A percentile compares a stretch with the other conserved stretches of the same genome.
Evolutionary conservation across 2,888 invertebrate genomes (phyloP).

Genomic region (Parochlus steinenii): DNA sequence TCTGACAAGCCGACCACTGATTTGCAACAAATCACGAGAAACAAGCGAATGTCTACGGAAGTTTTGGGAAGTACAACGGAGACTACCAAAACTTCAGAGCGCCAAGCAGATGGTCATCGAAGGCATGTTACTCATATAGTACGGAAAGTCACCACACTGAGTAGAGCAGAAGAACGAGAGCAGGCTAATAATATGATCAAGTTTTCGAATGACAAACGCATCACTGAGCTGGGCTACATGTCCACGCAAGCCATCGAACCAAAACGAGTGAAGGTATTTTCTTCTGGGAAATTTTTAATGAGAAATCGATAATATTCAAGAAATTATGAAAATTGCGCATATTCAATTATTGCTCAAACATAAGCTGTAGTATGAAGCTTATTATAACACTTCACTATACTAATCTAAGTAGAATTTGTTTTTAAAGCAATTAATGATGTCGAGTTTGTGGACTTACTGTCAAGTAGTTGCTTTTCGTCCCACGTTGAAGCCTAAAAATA

Average conservation of each 20-base stretch:
- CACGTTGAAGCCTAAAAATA: no score
- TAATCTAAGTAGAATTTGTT: no score
- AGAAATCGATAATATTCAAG: no score
- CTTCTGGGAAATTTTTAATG: no score
- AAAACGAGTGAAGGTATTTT: conserved; percentile 67
- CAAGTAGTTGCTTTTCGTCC: no score
- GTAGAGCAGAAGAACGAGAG: conserved; percentile 68
- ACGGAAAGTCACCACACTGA: conserved; percentile 74
- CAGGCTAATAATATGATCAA: conserved; percentile 46
- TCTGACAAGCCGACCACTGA: conserved; percentile 12
- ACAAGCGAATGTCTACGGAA: conserved; percentile 68
- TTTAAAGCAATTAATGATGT: no score
- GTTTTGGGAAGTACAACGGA: conserved; percentile 71
- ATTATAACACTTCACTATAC: no score
- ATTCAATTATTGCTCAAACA: no score
- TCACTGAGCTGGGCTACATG: conserved; percentile 32
- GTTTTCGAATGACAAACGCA: conserved; percentile 36
- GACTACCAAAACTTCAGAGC: conserved; percentile 66
- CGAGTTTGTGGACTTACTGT: no score
- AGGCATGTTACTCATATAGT: conserved; percentile 76
- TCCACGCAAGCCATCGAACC: conserved; percentile 41
- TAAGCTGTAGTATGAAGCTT: no score
- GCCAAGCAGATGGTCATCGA: conserved; percentile 59
- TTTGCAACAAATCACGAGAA: conserved; percentile 57
- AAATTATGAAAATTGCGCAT: no score